These are phyloP conservation scores for Drosophila pseudoobscura DNA, from an alignment of 1,140 invertebrate species.

Conservation along the genomic window DNA sequence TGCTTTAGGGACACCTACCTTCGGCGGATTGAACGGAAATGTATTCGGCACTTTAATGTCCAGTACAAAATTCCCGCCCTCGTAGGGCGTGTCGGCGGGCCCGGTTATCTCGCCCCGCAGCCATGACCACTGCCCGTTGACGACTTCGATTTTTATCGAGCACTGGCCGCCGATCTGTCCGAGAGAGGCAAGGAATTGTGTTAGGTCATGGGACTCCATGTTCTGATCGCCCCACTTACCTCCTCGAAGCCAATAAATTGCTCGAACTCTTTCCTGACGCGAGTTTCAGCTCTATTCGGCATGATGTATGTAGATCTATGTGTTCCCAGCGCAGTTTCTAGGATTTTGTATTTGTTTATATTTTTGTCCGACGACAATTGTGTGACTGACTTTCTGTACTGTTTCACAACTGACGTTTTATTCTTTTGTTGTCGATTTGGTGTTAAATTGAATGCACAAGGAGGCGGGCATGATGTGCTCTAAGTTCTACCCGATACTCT, in stretches of 20 bases:
- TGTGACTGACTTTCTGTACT: too few relatives aligned
- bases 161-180: slow-evolving; percentile 94
- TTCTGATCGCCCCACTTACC: slow-evolving; percentile 86
- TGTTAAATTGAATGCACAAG: too few relatives aligned
- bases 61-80: slow-evolving; percentile 95
- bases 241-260: slow-evolving; percentile 99
- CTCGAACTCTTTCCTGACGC: slow-evolving; percentile 93
- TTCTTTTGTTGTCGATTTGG: too few relatives aligned
- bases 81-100: slow-evolving; percentile 98
- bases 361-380: too few relatives aligned
- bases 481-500: too few relatives aligned
- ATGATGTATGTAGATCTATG: slow-evolving; percentile 84
- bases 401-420: too few relatives aligned
- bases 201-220: too few relatives aligned
- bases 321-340: too few relatives aligned
- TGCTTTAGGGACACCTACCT: slow-evolving; percentile 85
- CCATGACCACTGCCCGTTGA: slow-evolving; percentile 96
- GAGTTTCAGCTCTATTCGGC: slow-evolving; percentile 96
- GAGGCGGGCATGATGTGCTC: too few relatives aligned
- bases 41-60: slow-evolving; percentile 99
- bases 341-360: too few relatives aligned
- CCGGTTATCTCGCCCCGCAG: slow-evolving; percentile 95
- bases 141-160: slow-evolving; percentile 95
- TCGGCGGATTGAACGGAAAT: slow-evolving; percentile 99
- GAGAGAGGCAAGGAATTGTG: too few relatives aligned